Base-by-base conservation (phyloP, 2,888 invertebrate species). In the Timandra comae region DNA sequence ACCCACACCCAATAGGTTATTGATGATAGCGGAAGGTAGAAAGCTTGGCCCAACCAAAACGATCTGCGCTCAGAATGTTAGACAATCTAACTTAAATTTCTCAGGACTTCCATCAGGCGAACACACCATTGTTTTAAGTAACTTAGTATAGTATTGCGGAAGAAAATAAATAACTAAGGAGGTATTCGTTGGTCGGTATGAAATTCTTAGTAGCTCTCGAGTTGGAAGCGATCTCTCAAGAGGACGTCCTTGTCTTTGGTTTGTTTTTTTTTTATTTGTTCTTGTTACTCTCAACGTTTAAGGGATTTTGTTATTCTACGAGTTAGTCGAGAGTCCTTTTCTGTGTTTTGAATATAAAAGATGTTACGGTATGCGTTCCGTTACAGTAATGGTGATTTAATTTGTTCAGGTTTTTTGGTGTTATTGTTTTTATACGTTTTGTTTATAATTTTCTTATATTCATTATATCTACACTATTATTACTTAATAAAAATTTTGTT, bases 151-250 rank as follows among this genome's bases (percentile, higher is more conserved):
- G n/a, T n/a, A n/a, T n/a, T n/a, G n/a, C n/a, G 16, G 16, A 44
- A 41, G 39, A 40, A 37, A 30, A 35, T 11, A 38, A 41, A 44
- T 47, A 33, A 42, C 42, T 40, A 38, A 34, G 42, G 40, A 42
- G n/a, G n/a, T n/a, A n/a, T n/a, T n/a, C n/a, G n/a, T n/a, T n/a
- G n/a, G n/a, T n/a, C n/a, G n/a, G n/a, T 38, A 33, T 38, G 32
- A 30, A 38, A 42, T 30, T 33, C 27, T 35, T 39, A 41, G 38
- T 43, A 43, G 38, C 36, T 41, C 40, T 19, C 36, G 23, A 20
- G 24, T 24, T 33, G 30, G 16, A 31, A 30, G 35, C 24, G 37
- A 33, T 27, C 24, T 43, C 47, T 41, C 47, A 8, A 29, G 47
- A 38, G 44, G 24, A 8, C 10, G 27, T 33, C 33, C 41, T 35